Evolutionary conservation across 2,797 vertebrate species (phyloP).

Genomic region (Macropus fuliginosus): DNA sequence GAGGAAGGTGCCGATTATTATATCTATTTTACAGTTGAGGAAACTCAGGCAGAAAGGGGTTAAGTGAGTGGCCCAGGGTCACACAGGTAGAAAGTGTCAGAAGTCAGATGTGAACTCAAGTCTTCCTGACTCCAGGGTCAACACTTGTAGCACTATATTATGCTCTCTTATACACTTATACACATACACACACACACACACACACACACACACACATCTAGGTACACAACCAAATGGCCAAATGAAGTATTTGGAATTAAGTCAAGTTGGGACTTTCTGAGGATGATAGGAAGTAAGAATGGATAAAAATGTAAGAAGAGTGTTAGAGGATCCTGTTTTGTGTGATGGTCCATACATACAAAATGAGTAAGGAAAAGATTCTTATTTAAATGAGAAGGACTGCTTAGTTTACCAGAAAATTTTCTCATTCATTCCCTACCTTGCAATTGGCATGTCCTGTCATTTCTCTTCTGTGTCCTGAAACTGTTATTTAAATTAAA

Average conservation of each 20-base stretch:
- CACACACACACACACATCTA: too few relatives aligned
- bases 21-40: not conserved
- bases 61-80: not conserved
- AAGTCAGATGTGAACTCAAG: not conserved
- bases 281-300: not conserved
- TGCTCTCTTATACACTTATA: too few relatives aligned
- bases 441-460: constrained; percentile 4
- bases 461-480: constrained; percentile 32
- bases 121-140: not conserved
- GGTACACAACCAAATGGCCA: not conserved
- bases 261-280: not conserved
- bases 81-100: not conserved
- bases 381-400: not conserved
- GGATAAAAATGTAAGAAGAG: not conserved
- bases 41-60: not conserved
- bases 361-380: not conserved
- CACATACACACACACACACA: too few relatives aligned
- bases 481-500: constrained; percentile 64
- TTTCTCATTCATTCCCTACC: not conserved
- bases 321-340: not conserved
- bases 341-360: not conserved
- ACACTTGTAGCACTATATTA: too few relatives aligned
- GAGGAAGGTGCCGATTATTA: not conserved
- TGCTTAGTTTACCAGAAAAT: constrained; percentile 16
- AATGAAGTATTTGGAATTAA: not conserved